phyloP scores from a whole-genome alignment of 1,140 invertebrate species.

The Drosophila melanogaster region Release_6_plus_ISO1_MT NT_033777.3:28561001-28561500 shows the following conservation, averaged over 20 bases:
- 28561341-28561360: slow-evolving; percentile 32
- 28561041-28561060: slow-evolving; percentile 56
- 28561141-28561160: slow-evolving; percentile 77
- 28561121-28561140: slow-evolving; percentile 42
- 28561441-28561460: slow-evolving; percentile 59
- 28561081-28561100: slow-evolving; percentile 34
- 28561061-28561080: slow-evolving; percentile 64
- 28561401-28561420: slow-evolving; percentile 84
- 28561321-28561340: slow-evolving; percentile 17
- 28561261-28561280: slow-evolving; percentile 56
- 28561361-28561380: slow-evolving; percentile 70
- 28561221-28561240: slow-evolving; percentile 31
- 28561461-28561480: slow-evolving; percentile 3
- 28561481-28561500: slow-evolving; percentile 13
- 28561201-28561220: not conserved
- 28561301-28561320: slow-evolving; percentile 6
- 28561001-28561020: slow-evolving; percentile 78
- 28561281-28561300: slow-evolving; percentile 72
- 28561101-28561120: not conserved
- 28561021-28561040: slow-evolving; percentile 82
- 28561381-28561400: slow-evolving; percentile 83
- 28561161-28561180: slow-evolving; percentile 50
- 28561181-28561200: slow-evolving; percentile 34
- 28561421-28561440: slow-evolving; percentile 80
- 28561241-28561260: slow-evolving; percentile 71